Evolutionary conservation across 2,888 invertebrate species (phyloP), one percentile per base, ranked within the genome.

Genomic region (Empis livida): DNA sequence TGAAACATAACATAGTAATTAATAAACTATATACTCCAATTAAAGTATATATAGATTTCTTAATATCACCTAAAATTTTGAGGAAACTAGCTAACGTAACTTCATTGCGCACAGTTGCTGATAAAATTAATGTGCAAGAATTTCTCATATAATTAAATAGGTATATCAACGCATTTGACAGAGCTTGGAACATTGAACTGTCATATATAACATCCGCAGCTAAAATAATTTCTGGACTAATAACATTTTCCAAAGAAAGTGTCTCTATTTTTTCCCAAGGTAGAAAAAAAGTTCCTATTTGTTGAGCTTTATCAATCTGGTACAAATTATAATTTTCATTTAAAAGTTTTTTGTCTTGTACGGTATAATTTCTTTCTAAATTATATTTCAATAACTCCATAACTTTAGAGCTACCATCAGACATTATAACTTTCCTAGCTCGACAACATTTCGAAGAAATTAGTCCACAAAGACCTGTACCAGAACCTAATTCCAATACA

Each of bases 401-500:
- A 20, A 89, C 87, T 43, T 73, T 70, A 1, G 65, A 58, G 59
- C 86, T 86, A 57, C 79, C 82, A 63, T 89, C 89, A 14, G 80
- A 79, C 44, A 88, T 73, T 45, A 74, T 68, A 42, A 83, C 71
- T 43, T 71, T 65, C 45, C 70, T 65, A 1, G 78, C 73, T 1
- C 55, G 27, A 56, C 82, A 80, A 58, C 81, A 81, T 47, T 75
- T 73, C 27, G 75, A 69, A 35, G 81, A 64, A 5, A 76, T 69
- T 35, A 87, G 71, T 15, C 87, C 85, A 35, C 82, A 75, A 45
- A 88, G 72, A 1, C 89, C 89, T 15, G 82, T 73, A 23, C 89
- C 89, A 11, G 84, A 80, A 11, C 89, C 89, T 5, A 89, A 68
- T 70, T 89, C 89, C 6, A 88, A 57, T 5, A 88, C 59, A 41